These are phyloP conservation scores for Limnephilus rhombicus DNA, from an alignment of 2,888 invertebrate species.

Conservation along the genomic window DNA sequence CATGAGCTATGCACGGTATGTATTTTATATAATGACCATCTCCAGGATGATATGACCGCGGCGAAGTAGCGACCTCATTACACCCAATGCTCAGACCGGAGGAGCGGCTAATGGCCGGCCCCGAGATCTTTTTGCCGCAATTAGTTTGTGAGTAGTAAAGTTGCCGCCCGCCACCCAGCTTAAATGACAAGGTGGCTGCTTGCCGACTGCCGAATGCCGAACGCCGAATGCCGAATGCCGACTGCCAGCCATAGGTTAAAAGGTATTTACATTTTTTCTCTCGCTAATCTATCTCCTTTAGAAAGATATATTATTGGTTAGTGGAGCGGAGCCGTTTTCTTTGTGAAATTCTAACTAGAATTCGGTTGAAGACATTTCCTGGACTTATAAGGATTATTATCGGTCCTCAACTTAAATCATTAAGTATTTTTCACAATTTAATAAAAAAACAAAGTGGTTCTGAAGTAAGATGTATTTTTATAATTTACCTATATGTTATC, in stretches of 20 bases:
- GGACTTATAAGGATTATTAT: not conserved
- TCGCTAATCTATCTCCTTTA: not conserved
- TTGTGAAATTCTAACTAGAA: not conserved
- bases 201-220: not conserved
- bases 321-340: not conserved
- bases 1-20: not conserved
- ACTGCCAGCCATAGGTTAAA: not conserved
- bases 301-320: not conserved
- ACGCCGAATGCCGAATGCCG: not conserved
- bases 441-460: not conserved
- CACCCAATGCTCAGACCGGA: conserved; percentile 13
- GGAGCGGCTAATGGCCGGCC: conserved; percentile 53
- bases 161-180: conserved; percentile 23
- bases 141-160: conserved; percentile 54
- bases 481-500: too few relatives aligned
- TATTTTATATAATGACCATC: conserved; percentile 50
- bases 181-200: conserved; percentile 36
- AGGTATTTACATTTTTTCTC: not conserved
- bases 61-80: conserved; percentile 48
- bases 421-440: not conserved
- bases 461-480: not conserved
- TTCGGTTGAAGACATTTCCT: not conserved
- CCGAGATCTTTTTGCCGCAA: conserved; percentile 61
- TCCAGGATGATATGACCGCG: conserved; percentile 11
- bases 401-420: not conserved